Base-by-base conservation (phyloP, 2,797 vertebrate species). In the Mionectes olivaceus region DNA sequence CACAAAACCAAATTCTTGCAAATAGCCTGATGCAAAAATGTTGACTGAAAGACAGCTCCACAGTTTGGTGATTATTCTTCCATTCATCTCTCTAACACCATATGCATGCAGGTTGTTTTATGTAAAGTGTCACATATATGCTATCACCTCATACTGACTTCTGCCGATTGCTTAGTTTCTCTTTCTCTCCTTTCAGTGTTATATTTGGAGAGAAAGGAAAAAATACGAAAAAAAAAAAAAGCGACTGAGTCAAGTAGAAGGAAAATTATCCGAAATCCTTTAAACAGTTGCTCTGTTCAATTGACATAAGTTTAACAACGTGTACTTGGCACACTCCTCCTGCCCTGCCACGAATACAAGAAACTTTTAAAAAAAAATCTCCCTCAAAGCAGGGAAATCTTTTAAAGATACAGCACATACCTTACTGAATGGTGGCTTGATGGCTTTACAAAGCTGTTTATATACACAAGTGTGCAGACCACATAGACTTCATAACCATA, bases 341-440 rank as follows among this genome's bases (percentile, higher is more conserved):
- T 94, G 84, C 83, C 69, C 87, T 94, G 84, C 83, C 90, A 95
- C 59, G n/a, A 95, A 92, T 83, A 64, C 83, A 86, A 83, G 65
- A 71, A 75, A n/a, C 43, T 68, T 94, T 57, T 43, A 50, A 5
- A 55, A 71, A 57, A 23, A 55, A 59, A 14, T 2, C 17, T 76
- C 78, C 64, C 57, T 87, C 55, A 89, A 87, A 93, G 65, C 27
- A 65, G 60, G 28, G 22, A 89, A 79, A 78, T 76, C 39, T 87
- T 87, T 95, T 85, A 94, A 90, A 97, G 81, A 75, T 37, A 86
- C 83, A 93, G 68, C 77, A 60, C n/a, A 87, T 43, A 75, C 49
- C 47, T 82, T 44, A 44, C 46, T 44, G 41, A 81, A 63, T 8
- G 10, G 50, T 30, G 59, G 18, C 22, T 47, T 88, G 59, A 74